These are phyloP conservation scores for Griposia aprilina DNA, from an alignment of 2,888 invertebrate genomes.

Conservation along the genomic window DNA sequence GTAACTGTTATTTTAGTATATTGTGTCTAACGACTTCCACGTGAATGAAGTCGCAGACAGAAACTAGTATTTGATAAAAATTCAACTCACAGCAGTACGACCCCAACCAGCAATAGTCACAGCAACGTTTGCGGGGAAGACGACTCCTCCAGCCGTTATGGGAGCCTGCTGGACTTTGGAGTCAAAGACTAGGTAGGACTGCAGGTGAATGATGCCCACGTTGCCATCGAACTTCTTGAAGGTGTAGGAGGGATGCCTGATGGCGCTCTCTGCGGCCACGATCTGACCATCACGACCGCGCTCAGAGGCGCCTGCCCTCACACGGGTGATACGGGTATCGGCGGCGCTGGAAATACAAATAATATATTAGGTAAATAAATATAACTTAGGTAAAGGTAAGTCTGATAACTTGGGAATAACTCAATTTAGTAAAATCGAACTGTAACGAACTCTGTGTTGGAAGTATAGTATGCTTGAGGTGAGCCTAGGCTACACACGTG, in stretches of 20 bases:
- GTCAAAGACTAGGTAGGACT: slow-evolving; percentile 46
- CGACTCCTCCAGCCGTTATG: slow-evolving; percentile 54
- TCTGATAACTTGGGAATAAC: background rate
- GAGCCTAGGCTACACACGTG: no score
- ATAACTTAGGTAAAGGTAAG: background rate
- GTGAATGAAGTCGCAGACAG: background rate
- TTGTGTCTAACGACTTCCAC: background rate
- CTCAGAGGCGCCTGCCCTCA: slow-evolving; percentile 52
- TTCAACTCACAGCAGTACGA: slow-evolving; percentile 65
- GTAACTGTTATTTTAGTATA: background rate
- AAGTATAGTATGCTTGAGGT: no score
- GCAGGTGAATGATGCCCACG: slow-evolving; percentile 39
- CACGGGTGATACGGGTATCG: background rate
- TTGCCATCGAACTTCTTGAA: slow-evolving; percentile 32
- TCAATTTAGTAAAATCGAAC: background rate
- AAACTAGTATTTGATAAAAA: background rate
- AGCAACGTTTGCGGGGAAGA: slow-evolving; percentile 63
- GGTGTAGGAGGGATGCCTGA: slow-evolving; percentile 54
- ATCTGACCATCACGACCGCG: slow-evolving; percentile 47
- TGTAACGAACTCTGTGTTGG: no score
- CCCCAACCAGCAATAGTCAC: slow-evolving; percentile 73
- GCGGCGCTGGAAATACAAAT: slow-evolving; percentile 24
- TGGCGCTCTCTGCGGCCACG: background rate
- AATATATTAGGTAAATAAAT: background rate
- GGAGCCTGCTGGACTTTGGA: slow-evolving; percentile 54